Conservation (phyloP, 2,113 vertebrate species). For the Cyphomyrus plagiostoma region DNA sequence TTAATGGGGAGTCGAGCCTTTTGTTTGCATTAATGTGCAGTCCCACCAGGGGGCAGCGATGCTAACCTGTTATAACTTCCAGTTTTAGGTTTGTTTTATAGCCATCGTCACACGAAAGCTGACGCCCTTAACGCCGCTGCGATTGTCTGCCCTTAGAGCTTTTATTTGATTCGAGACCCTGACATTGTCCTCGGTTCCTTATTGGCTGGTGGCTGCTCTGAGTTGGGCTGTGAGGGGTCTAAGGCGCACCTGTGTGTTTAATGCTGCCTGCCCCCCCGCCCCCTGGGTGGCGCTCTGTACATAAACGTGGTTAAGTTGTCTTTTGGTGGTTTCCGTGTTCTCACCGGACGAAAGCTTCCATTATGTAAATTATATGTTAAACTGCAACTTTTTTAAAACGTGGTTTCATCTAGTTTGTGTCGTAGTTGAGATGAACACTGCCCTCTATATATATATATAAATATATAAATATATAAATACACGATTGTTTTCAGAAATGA, state of each 20-base stretch:
- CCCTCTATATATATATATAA: conserved; percentile 57
- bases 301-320: conserved; percentile 70
- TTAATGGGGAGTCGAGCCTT: conserved; percentile 32
- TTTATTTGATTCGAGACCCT: not conserved
- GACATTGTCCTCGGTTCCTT: not conserved
- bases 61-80: too few relatives aligned
- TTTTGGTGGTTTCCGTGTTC: conserved; percentile 55
- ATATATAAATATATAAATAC: conserved; percentile 24
- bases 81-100: not conserved
- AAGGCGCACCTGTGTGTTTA: not conserved
- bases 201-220: not conserved
- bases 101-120: not conserved
- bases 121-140: not conserved
- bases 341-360: conserved; percentile 44
- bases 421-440: conserved; percentile 62
- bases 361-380: conserved; percentile 56
- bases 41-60: not conserved
- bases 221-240: not conserved
- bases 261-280: conserved; percentile 1
- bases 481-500: conserved; percentile 61
- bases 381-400: conserved; percentile 45
- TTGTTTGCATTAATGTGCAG: not conserved
- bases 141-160: not conserved
- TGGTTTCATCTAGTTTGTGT: conserved; percentile 53
- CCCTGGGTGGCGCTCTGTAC: conserved; percentile 15